These are phyloP conservation scores for Todiramphus saurophagus DNA, from an alignment of 2,113 vertebrate species.

Conservation along the genomic window DNA sequence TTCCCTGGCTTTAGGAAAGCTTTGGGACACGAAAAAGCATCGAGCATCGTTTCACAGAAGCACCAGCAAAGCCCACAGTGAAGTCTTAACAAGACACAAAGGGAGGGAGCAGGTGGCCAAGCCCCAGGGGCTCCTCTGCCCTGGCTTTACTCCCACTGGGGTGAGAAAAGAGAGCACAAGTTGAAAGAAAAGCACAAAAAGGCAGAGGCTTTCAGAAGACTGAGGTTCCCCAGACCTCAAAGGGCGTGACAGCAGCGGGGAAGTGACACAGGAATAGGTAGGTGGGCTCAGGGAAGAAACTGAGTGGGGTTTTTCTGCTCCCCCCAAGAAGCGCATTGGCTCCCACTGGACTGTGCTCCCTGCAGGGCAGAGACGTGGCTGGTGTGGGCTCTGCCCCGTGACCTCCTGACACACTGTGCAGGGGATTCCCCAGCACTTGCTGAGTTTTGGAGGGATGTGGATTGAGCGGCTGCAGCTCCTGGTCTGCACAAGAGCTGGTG, in stretches of 20 bases:
- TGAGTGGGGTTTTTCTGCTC: background rate
- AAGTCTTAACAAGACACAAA: background rate
- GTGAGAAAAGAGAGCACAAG: background rate
- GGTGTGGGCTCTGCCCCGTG: background rate
- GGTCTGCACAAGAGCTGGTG: background rate
- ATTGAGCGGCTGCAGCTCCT: background rate
- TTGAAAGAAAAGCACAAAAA: background rate
- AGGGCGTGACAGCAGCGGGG: background rate
- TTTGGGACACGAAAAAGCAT: background rate
- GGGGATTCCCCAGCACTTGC: background rate
- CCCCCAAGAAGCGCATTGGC: background rate
- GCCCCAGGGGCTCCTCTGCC: background rate
- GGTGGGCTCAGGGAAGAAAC: background rate
- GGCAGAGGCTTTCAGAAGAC: background rate
- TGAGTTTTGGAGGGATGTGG: background rate
- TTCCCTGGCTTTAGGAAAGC: background rate
- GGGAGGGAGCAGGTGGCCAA: background rate
- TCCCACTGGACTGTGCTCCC: rapidly evolving
- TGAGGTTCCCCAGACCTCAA: background rate
- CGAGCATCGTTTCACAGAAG: background rate
- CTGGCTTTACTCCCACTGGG: background rate
- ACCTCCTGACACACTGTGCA: rapidly evolving
- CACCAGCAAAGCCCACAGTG: background rate
- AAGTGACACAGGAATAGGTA: background rate
- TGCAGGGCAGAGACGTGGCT: background rate